Base-by-base conservation (phyloP, 1,140 invertebrate genomes). In the Drosophila nasuta region DNA sequence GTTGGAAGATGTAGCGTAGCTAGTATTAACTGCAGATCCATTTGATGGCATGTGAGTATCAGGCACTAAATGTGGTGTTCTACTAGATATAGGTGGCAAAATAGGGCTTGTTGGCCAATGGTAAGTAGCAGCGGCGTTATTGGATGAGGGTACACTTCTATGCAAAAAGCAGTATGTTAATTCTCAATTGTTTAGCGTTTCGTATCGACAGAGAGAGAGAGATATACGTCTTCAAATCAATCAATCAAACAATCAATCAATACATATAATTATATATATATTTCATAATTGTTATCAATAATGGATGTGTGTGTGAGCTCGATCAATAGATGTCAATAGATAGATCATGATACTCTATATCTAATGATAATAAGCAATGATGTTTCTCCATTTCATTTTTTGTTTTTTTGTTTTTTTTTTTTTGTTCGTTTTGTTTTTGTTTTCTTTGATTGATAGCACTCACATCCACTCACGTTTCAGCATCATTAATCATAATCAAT, bases 81-180 rank as follows among this genome's bases (percentile, higher is more conserved):
- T 93, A 79, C 95, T 95, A 76, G 95, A 95, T 73, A 95, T 94
- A 60, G 95, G 94, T 70, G 95, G 95, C 77, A 96, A 93, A 62
- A 96, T 95, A 76, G 96, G 95, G 91, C 95, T 96, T 59, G 94
- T 94, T 74, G 96, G 95, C 96, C 95, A 96, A 43, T 95, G 95
- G 82, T 96, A 95, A 95, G 95, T 80, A 94, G 94, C 92, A 94
- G 93, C 80, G 94, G 93, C 80, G 94, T 92, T 87, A 87, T 92
- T 93, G 75, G 93, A 91, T 91, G 93, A 93, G 79, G 93, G 93
- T 76, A 94, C 90, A 81, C 94, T 94, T 92, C 94, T 94, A 94
- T 93, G 91, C 93, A 94, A 82, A 93, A 94, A 79, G 93, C 92
- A 93, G 81, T 92, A 87, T 90, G 80, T 91, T 81, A 88, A 85